These are phyloP conservation scores for Pseudoatta argentina DNA, from an alignment of 1,140 invertebrate species.

Conservation along the genomic window DNA sequence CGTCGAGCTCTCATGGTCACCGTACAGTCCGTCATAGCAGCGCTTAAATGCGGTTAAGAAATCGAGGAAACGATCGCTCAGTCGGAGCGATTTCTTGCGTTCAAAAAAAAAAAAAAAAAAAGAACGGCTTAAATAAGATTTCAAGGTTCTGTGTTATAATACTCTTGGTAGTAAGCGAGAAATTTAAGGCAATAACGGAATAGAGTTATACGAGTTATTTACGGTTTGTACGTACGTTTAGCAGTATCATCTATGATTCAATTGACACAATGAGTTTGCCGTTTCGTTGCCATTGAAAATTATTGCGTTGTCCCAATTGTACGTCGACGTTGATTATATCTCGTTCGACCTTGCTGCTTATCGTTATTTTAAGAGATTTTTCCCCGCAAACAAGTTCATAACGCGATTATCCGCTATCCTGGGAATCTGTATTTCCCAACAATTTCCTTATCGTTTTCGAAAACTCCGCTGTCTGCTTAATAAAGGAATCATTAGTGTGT, in stretches of 20 bases:
- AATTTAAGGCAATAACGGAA: constrained; percentile 8
- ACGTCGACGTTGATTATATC: not conserved
- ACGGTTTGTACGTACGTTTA: not conserved
- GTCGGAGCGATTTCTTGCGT: constrained; percentile 12
- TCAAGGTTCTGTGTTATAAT: constrained; percentile 33
- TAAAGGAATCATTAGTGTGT: constrained; percentile 49
- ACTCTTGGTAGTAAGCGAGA: not conserved
- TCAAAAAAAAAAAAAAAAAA: constrained; percentile 11
- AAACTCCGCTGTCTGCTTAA: constrained; percentile 32
- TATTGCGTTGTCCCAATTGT: constrained; percentile 5
- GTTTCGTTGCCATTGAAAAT: constrained; percentile 38
- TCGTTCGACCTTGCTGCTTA: constrained; percentile 4
- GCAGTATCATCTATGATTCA: constrained; percentile 5
- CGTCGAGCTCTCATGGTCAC: constrained; percentile 82
- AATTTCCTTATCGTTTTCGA: constrained; percentile 20
- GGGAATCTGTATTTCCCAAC: constrained; percentile 33
- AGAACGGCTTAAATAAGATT: not conserved
- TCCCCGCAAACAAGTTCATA: not conserved
- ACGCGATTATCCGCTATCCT: constrained; percentile 3
- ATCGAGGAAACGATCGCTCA: constrained; percentile 51
- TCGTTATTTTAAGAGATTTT: constrained; percentile 19
- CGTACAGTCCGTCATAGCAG: constrained; percentile 76
- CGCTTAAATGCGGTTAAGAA: constrained; percentile 64
- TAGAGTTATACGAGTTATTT: not conserved
- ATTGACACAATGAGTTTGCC: constrained; percentile 24